These are phyloP conservation scores for Therioaphis trifolii DNA, from an alignment of 2,888 invertebrate species.

Conservation along the genomic window DNA sequence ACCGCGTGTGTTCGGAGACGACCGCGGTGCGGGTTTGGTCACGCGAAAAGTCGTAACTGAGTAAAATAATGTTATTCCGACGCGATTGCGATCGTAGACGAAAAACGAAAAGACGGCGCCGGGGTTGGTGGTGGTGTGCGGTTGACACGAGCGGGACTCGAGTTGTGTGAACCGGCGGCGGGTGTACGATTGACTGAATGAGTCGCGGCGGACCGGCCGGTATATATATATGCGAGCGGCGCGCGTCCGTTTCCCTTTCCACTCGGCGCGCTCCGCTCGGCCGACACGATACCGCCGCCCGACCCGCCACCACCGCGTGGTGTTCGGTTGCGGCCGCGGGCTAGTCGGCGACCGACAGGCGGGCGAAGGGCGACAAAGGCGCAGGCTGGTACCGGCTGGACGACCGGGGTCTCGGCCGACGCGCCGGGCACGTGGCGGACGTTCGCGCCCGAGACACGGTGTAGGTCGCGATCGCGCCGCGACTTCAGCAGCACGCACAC, in stretches of 20 bases:
- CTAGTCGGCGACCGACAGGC: too few species aligned
- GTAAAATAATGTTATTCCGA: background rate
- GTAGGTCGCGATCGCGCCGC: too few species aligned
- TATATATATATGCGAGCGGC: slow-evolving; percentile 45
- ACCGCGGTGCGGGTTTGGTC: background rate
- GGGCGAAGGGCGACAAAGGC: too few species aligned
- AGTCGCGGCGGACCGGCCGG: slow-evolving; percentile 35
- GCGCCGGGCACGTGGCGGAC: too few species aligned
- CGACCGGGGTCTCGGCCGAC: too few species aligned
- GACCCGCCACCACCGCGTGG: background rate
- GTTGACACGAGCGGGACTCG: background rate
- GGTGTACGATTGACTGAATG: slow-evolving; percentile 46
- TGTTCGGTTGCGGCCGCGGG: background rate
- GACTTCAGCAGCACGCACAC: too few species aligned
- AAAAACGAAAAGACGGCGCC: background rate
- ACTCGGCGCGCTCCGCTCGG: background rate
- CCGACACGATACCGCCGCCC: too few species aligned
- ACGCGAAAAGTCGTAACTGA: background rate
- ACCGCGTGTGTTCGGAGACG: too few species aligned
- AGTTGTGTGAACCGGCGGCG: background rate
- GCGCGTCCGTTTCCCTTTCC: slow-evolving; percentile 46
- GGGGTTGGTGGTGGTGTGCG: background rate
- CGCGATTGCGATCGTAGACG: background rate
- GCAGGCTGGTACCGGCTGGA: too few species aligned
- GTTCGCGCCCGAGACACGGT: too few species aligned